These are phyloP conservation scores for Netelia melanura DNA, from an alignment of 2,888 invertebrate genomes.

Conservation along the genomic window DNA sequence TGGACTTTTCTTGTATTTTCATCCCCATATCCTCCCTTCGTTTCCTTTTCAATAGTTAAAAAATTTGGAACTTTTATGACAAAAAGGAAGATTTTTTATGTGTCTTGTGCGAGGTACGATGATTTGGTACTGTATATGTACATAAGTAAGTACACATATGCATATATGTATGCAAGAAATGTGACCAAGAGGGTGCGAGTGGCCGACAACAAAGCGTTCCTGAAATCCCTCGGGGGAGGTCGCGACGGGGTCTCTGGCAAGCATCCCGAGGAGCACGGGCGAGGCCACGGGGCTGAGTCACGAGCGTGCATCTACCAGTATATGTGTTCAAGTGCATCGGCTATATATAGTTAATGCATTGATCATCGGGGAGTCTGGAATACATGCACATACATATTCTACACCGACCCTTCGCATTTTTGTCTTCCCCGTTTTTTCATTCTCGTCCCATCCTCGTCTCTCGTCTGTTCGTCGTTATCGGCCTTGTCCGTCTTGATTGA, in stretches of 20 bases:
- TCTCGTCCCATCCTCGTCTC: neutral
- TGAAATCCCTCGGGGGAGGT: constrained; percentile 60
- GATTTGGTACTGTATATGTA: constrained; percentile 25
- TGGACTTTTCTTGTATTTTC: no score
- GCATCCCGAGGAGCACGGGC: constrained; percentile 56
- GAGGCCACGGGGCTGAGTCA: constrained; percentile 55
- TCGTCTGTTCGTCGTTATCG: constrained; percentile 27
- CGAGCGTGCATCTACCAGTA: constrained; percentile 47
- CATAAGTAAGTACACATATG: constrained; percentile 29
- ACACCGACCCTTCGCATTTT: constrained; percentile 6
- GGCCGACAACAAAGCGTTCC: constrained; percentile 65
- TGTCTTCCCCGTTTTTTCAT: constrained; percentile 12
- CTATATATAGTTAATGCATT: neutral
- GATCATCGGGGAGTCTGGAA: constrained; percentile 22
- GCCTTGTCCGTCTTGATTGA: constrained; percentile 59
- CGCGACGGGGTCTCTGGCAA: constrained; percentile 54
- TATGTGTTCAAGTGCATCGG: constrained; percentile 56
- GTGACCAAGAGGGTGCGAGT: constrained; percentile 60
- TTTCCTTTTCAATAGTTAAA: no score
- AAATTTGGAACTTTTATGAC: no score
- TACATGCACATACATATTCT: neutral
- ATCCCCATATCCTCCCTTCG: no score
- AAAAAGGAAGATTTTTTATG: no score
- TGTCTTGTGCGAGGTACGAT: neutral
- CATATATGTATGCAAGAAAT: constrained; percentile 9